Conservation (phyloP, 1,140 invertebrate genomes). For the Dufourea novaeangliae region DNA sequence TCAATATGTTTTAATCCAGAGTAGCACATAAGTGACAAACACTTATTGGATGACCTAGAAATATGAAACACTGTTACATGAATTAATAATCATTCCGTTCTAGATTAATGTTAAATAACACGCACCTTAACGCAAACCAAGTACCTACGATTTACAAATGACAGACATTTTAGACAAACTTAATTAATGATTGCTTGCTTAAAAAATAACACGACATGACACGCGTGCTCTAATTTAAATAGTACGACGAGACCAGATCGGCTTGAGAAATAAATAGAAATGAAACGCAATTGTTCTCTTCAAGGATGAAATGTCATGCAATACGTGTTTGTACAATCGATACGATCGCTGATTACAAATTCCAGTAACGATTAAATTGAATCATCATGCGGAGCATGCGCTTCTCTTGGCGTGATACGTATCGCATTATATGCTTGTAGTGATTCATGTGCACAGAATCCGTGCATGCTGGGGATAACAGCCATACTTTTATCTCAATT, state of each 20-base stretch:
- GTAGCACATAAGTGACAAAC: too few relatives aligned
- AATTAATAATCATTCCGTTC: too few relatives aligned
- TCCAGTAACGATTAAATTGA: conserved; percentile 39
- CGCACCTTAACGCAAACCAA: too few relatives aligned
- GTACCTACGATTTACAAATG: too few relatives aligned
- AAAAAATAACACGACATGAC: not conserved
- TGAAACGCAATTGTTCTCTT: not conserved
- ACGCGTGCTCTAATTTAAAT: too few relatives aligned
- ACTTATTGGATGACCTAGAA: too few relatives aligned
- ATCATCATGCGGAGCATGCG: conserved; percentile 46
- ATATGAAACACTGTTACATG: too few relatives aligned
- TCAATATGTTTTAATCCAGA: too few relatives aligned
- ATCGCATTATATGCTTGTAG: conserved; percentile 37
- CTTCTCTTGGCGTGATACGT: conserved; percentile 43
- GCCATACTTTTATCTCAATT: not conserved
- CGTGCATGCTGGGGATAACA: not conserved
- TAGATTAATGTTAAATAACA: too few relatives aligned
- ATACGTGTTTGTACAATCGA: conserved; percentile 14
- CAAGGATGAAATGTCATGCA: not conserved
- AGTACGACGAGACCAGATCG: not conserved
- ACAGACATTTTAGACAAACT: too few relatives aligned
- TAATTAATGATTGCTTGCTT: too few relatives aligned
- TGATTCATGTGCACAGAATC: conserved; percentile 19
- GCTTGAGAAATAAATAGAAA: not conserved
- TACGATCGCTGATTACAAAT: conserved; percentile 29